These are phyloP conservation scores for Reticulitermes lucifugus DNA, from an alignment of 2,888 invertebrate species.

Conservation along the genomic window DNA sequence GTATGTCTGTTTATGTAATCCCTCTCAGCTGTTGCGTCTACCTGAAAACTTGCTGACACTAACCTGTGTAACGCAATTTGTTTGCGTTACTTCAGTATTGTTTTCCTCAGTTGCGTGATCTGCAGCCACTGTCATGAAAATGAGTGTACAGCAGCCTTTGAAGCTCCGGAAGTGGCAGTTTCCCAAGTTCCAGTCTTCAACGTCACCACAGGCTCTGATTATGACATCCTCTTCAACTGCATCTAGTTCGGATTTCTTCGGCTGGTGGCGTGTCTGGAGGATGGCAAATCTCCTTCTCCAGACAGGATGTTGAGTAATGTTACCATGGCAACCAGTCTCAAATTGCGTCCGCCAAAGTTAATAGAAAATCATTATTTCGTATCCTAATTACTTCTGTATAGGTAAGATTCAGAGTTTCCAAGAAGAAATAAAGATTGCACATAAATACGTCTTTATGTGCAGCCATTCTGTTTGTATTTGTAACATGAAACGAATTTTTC, in stretches of 20 bases:
- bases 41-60: background rate
- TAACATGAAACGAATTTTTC: background rate
- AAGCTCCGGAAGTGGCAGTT: slow-evolving; percentile 14
- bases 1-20: background rate
- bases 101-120: slow-evolving; percentile 6
- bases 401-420: background rate
- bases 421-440: background rate
- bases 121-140: background rate
- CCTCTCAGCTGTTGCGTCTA: slow-evolving; percentile 3
- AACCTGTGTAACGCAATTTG: background rate
- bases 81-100: background rate
- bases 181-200: slow-evolving; percentile 11
- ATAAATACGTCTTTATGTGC: background rate
- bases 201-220: background rate
- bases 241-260: slow-evolving; percentile 53
- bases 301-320: slow-evolving; percentile 55
- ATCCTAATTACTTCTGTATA: background rate
- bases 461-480: background rate
- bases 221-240: background rate
- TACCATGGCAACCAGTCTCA: slow-evolving; percentile 5
- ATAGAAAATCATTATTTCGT: slow-evolving; percentile 25
- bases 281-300: slow-evolving; percentile 56
- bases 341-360: slow-evolving; percentile 12
- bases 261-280: slow-evolving; percentile 57
- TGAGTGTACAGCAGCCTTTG: slow-evolving; percentile 24